phyloP scores from a whole-genome alignment of 1,140 invertebrate species.

The Zaprionus davidi region DNA sequence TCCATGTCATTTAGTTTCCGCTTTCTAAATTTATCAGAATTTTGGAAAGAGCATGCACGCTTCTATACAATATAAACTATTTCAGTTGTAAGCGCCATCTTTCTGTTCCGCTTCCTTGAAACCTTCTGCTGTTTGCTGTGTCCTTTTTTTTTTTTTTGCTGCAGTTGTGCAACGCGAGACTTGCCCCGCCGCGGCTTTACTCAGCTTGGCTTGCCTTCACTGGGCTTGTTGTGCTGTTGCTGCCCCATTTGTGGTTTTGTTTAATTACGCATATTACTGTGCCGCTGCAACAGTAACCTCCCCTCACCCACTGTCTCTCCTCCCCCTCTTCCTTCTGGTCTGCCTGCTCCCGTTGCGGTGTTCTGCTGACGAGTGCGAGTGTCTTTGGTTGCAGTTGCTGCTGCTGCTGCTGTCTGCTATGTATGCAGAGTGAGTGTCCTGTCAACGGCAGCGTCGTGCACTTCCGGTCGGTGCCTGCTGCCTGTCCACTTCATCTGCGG shows the following conservation, averaged over 20 bases:
- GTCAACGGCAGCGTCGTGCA: conserved; percentile 61
- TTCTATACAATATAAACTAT: neutral
- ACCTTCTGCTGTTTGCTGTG: conserved; percentile 48
- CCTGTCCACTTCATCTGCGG: conserved; percentile 43
- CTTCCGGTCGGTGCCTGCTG: conserved; percentile 35
- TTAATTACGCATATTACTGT: conserved; percentile 79
- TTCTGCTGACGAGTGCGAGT: conserved; percentile 60
- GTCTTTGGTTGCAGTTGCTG: conserved; percentile 53
- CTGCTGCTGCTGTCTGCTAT: neutral
- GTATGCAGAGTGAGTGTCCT: conserved; percentile 45
- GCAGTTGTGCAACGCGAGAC: conserved; percentile 9
- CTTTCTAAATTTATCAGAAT: neutral
- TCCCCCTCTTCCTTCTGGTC: neutral
- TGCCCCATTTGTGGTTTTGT: conserved; percentile 77
- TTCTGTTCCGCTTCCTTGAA: conserved; percentile 22
- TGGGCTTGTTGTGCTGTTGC: neutral
- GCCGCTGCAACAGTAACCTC: conserved; percentile 23
- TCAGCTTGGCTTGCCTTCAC: neutral
- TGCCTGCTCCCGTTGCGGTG: conserved; percentile 51
- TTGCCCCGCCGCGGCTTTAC: neutral
- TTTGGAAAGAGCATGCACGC: neutral
- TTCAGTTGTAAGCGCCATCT: neutral
- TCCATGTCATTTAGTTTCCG: no score
- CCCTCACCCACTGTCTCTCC: neutral
- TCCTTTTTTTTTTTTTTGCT: conserved; percentile 46